A percentile compares a stretch with the other conserved stretches of the same genome.
These are phyloP conservation scores for Podarcis raffonei DNA, from an alignment of 2,113 vertebrate species.

Conservation along the genomic window DNA sequence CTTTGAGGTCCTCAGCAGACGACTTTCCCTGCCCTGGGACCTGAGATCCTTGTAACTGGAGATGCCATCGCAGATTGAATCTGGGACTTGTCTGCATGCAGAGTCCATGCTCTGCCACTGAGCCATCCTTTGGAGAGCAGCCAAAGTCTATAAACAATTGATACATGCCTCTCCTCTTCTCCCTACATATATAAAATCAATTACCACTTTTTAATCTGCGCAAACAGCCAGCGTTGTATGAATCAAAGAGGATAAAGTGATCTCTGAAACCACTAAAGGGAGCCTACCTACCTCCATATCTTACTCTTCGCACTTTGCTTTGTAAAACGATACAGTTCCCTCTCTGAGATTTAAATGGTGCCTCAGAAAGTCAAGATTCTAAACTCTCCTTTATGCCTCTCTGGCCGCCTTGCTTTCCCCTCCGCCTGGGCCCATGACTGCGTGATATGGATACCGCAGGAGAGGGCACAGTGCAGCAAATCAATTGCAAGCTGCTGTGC, in stretches of 20 bases:
- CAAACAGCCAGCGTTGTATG: neutral
- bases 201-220: conserved; percentile 11
- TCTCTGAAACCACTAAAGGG: neutral
- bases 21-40: neutral
- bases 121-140: neutral
- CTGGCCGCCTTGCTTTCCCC: neutral
- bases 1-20: neutral
- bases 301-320: neutral
- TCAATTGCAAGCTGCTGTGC: conserved; percentile 6
- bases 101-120: neutral
- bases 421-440: neutral
- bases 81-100: neutral
- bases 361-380: neutral
- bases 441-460: neutral
- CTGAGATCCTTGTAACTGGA: neutral
- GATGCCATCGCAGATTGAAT: neutral
- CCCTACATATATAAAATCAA: conserved; percentile 11
- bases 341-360: conserved; percentile 19
- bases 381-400: rapidly evolving
- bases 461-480: conserved; percentile 43
- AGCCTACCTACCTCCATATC: conserved; percentile 7
- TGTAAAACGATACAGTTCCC: neutral
- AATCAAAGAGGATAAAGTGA: neutral
- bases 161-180: neutral
- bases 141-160: conserved; percentile 16